Base-by-base conservation (phyloP, 1,140 invertebrate genomes). In the Coptotermes formosanus region DNA sequence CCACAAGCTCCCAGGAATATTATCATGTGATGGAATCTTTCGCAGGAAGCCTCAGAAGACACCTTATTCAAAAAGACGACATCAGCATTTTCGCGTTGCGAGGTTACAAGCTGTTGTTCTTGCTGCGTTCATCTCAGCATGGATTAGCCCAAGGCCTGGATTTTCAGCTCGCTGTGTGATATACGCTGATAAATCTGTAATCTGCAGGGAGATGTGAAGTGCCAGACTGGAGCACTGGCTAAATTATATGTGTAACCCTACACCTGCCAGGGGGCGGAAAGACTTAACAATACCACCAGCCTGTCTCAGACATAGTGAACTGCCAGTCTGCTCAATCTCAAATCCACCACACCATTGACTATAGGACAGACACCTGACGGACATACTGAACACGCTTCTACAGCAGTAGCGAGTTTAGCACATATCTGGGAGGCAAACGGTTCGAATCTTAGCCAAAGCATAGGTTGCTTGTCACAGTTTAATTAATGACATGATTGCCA, bases 131-230 rank as follows among this genome's bases (percentile, higher is more conserved):
- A 64, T 64, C 59, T 64, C 59, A 64, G 59, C 6, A 23, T 8
- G 59, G 59, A 64, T 64, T 64, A 64, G 59, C 12, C 16, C 6
- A 12, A 64, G 59, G 59, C 59, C 19, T 7, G 59, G 21, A 21
- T 64, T 64, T 64, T 23, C 59, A 64, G 21, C 59, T 8, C 59
- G 59, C 25, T 23, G 59, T 21, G 59, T 64, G 59, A 64, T 64
- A 64, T 64, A 64, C 59, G 59, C 59, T 64, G 59, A 64, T 64
- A 64, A 64, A 64, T 64, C 59, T 64, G 59, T 64, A 64, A 64
- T 64, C 59, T 16, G 59, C 59, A 64, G 59, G 59, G 59, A 64
- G 59, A 64, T 23, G 59, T 19, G 59, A 12, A 23, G 55, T 4
- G 55, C 55, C 55, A 19, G 55, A 59, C 55, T 59, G 21, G 59